A percentile compares a stretch with the other conserved stretches of the same genome.
These are phyloP conservation scores for Sphaeridia pumilis DNA, from an alignment of 2,888 invertebrate genomes.

Conservation along the genomic window DNA sequence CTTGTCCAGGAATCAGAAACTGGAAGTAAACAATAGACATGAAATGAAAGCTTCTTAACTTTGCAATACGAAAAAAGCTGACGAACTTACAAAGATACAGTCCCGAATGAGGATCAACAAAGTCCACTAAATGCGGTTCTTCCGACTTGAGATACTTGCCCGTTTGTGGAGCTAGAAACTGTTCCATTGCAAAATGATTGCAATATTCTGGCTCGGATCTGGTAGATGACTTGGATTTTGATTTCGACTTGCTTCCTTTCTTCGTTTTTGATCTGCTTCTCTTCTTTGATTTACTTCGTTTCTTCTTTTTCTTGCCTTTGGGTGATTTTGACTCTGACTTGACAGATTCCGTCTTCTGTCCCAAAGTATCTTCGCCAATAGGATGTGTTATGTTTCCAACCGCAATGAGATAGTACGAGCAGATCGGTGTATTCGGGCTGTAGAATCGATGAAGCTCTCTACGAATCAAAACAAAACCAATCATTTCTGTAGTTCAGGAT, in stretches of 20 bases:
- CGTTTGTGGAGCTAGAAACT: not conserved
- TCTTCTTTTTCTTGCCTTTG: constrained; percentile 2
- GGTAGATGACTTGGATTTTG: not conserved
- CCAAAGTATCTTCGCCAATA: too few relatives aligned
- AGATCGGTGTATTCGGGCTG: too few relatives aligned
- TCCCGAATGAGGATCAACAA: constrained; percentile 19
- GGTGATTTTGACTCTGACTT: not conserved
- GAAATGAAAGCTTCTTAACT: too few relatives aligned
- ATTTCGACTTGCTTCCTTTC: not conserved
- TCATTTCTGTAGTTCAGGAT: too few relatives aligned
- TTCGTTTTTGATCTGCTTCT: not conserved
- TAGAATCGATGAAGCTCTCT: too few relatives aligned
- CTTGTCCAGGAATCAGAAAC: constrained; percentile 24
- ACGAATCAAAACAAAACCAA: too few relatives aligned
- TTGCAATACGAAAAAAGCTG: not conserved
- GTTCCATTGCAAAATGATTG: not conserved
- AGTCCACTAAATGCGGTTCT: constrained; percentile 17
- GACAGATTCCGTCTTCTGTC: too few relatives aligned
- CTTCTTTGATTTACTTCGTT: constrained; percentile 2
- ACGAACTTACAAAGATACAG: constrained; percentile 24
- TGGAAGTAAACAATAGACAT: constrained; percentile 5
- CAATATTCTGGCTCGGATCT: not conserved
- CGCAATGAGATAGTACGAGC: too few relatives aligned
- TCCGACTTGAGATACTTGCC: constrained; percentile 1
- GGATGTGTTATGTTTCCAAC: too few relatives aligned